phyloP scores from a whole-genome alignment of 2,797 vertebrate species.

The Schizopygopsis pylzovi region DNA sequence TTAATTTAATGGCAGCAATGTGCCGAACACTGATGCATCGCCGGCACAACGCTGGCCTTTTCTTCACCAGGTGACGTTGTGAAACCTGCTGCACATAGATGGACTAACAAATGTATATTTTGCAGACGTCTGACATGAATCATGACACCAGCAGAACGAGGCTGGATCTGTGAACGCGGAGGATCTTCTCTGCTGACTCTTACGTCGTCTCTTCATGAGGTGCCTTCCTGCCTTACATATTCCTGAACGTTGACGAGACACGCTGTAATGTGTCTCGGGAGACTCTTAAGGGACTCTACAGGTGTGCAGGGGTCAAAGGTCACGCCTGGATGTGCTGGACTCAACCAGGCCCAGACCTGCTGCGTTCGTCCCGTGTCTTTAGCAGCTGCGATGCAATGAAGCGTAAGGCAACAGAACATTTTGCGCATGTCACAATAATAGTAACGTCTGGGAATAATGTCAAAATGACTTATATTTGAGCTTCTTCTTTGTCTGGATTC shows the following conservation, averaged over 20 bases:
- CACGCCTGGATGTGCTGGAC: slow-evolving; percentile 74
- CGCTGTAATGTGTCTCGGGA: slow-evolving; percentile 56
- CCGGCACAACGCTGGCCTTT: background rate
- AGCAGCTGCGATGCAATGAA: background rate
- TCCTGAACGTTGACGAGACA: slow-evolving; percentile 11
- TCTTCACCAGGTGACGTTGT: background rate
- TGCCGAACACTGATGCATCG: background rate
- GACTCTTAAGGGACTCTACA: slow-evolving; percentile 39
- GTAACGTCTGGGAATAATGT: background rate
- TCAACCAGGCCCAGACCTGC: slow-evolving; percentile 42
- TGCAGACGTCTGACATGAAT: slow-evolving; percentile 74
- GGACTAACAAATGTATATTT: slow-evolving; percentile 77
- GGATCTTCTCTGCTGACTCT: slow-evolving; percentile 8
- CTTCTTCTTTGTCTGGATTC: background rate
- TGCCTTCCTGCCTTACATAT: slow-evolving; percentile 38
- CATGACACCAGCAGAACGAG: slow-evolving; percentile 21
- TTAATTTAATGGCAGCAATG: background rate
- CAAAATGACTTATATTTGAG: background rate
- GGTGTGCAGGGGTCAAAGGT: slow-evolving; percentile 12
- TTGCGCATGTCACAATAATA: slow-evolving; percentile 8
- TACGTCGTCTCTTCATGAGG: slow-evolving; percentile 32
- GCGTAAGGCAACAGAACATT: background rate
- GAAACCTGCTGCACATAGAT: slow-evolving; percentile 7
- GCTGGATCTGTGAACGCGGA: slow-evolving; percentile 21
- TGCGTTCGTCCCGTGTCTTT: slow-evolving; percentile 16